Evolutionary conservation across 2,113 vertebrate species (phyloP).

Genomic region (Cinclus mexicanus): DNA sequence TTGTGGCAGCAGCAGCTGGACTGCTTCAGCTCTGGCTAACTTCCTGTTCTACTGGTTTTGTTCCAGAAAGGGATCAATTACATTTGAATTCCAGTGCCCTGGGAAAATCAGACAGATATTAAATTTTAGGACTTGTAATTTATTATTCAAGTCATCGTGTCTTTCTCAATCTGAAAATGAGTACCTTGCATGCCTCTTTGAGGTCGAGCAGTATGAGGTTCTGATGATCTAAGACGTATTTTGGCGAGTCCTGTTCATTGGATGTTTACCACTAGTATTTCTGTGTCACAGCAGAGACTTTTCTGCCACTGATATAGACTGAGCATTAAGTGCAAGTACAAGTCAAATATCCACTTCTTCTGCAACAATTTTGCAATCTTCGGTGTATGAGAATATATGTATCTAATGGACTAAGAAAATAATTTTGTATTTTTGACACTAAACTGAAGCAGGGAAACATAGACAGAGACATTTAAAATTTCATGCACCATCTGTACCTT

Average conservation of each 20-base stretch:
- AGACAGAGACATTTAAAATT: background rate
- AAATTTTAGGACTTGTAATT: background rate
- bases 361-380: background rate
- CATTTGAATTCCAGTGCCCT: background rate
- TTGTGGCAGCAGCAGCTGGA: background rate
- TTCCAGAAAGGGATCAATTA: background rate
- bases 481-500: background rate
- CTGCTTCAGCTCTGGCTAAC: fast-evolving
- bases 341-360: background rate
- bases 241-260: background rate
- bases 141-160: background rate
- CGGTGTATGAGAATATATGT: background rate
- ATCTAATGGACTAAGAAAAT: background rate
- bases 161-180: background rate
- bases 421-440: background rate
- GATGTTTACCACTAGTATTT: background rate
- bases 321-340: background rate
- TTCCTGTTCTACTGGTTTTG: background rate
- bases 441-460: background rate
- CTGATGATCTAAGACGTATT: background rate
- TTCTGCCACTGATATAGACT: background rate
- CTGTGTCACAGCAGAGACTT: background rate
- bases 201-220: background rate
- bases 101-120: background rate
- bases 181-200: background rate